Base-by-base conservation (phyloP, 2,113 vertebrate genomes). In the Protomyctophum bolini region DNA sequence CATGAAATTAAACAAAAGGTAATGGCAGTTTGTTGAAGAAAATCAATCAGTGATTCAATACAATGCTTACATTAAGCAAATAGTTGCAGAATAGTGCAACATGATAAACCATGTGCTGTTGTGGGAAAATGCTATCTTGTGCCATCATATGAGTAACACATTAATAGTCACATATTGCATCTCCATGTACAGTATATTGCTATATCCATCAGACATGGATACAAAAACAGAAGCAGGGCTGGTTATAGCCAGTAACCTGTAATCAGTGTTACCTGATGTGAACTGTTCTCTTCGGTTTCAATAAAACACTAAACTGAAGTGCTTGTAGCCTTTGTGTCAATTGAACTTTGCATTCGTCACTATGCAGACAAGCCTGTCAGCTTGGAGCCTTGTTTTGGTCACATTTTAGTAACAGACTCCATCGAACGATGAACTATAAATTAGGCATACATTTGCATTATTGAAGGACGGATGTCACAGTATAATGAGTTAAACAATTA, bases 401-500 rank as follows among this genome's bases (percentile, higher is more conserved):
- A 41, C 33, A 41, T 41, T 41, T 41, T 41, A 41, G 33, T 41
- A 41, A 41, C 33, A 41, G 33, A 41, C 33, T 41, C 33, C 33
- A 6, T 41, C 5, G 33, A 41, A 41, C 33, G 33, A 41, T 41
- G 33, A 41, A 41, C 3, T 41, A 41, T 41, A 41, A 33, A 41
- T 41, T 41, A 41, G 12, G 51, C 4, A 59, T 48, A 75, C 8
- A 11, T 9, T 28, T 8, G 21, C 77, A 50, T 48, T 73, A 50
- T 65, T 66, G 58, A 68, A 63, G 64, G 80, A 71, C 72, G 68
- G 66, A 11, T 28, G 55, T 45, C 10, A 65, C 72, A 71, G 52
- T 80, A 8, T 45, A 2, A 77, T 51, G 63, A 48, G 10, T 58
- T 3, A 6, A 57, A 10, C 46, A 63, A 41, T 63, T 2, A 69